phyloP scores from a whole-genome alignment of 1,140 invertebrate genomes.

The Mamestra configurata region DNA sequence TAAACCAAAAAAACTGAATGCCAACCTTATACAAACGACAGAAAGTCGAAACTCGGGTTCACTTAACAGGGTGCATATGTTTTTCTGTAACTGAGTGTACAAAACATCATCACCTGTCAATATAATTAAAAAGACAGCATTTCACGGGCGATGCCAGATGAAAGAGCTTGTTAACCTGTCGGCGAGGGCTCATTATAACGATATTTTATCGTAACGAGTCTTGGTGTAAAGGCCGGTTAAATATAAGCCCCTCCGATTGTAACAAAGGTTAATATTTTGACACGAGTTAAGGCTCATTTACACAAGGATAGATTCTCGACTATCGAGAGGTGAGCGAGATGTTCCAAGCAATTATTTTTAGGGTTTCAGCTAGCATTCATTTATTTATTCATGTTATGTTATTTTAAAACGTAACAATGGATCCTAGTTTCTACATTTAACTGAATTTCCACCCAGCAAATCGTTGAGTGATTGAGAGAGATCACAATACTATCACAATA shows the following conservation, averaged over 20 bases:
- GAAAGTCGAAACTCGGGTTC: neutral
- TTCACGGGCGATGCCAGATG: conserved; percentile 67
- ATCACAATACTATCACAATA: too few relatives aligned
- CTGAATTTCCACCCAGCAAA: too few relatives aligned
- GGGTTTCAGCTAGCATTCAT: too few relatives aligned
- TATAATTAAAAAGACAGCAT: conserved; percentile 77
- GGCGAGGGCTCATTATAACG: conserved; percentile 69
- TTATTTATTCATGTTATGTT: too few relatives aligned
- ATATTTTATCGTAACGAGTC: conserved; percentile 71
- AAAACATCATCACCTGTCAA: conserved; percentile 71
- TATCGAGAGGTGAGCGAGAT: neutral
- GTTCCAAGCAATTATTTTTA: too few relatives aligned
- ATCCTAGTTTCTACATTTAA: too few relatives aligned
- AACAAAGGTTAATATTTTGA: conserved; percentile 49
- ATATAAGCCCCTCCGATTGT: conserved; percentile 44
- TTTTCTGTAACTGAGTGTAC: conserved; percentile 20
- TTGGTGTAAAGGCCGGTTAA: conserved; percentile 46
- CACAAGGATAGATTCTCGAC: neutral
- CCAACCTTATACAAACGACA: neutral
- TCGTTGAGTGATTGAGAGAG: too few relatives aligned
- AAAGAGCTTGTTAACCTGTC: conserved; percentile 74
- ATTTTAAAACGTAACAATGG: too few relatives aligned
- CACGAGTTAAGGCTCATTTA: conserved; percentile 13
- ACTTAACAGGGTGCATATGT: neutral
- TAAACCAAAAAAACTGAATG: neutral